phyloP scores from a whole-genome alignment of 2,888 invertebrate genomes.

The Gibbula magus region DNA sequence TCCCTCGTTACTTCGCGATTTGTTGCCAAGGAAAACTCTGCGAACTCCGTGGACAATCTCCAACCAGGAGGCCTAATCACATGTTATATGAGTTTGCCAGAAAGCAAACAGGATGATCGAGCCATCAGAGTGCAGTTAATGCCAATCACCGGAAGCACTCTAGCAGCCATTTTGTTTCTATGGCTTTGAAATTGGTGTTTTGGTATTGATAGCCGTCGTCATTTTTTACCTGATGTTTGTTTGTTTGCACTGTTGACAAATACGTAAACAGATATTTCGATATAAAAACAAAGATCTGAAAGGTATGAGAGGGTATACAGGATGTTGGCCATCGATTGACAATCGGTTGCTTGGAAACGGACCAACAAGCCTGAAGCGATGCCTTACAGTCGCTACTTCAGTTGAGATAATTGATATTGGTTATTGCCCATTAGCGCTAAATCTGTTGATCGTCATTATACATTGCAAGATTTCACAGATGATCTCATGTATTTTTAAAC shows the following conservation, averaged over 20 bases:
- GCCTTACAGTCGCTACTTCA: not conserved
- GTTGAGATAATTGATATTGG: not conserved
- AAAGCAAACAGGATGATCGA: not conserved
- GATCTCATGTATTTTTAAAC: constrained; percentile 1
- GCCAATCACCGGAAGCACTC: not conserved
- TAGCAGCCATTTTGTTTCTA: constrained; percentile 6
- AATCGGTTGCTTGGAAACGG: not conserved
- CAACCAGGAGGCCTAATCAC: no score
- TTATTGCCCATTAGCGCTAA: constrained; percentile 1
- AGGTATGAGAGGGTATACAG: no score
- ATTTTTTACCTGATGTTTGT: no score
- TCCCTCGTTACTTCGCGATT: not conserved
- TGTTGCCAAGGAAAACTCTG: not conserved
- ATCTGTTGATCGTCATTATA: not conserved
- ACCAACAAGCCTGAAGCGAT: not conserved
- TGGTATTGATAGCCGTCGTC: no score
- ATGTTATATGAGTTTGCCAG: no score
- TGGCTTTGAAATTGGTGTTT: not conserved
- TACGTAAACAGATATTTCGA: no score
- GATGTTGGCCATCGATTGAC: not conserved
- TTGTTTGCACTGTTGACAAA: no score
- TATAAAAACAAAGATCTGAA: no score
- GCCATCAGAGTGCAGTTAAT: not conserved
- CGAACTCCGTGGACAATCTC: not conserved
- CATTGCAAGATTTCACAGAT: not conserved